Conservation (phyloP, 2,113 vertebrate genomes). For the Cyanoramphus novaezelandiae region DNA sequence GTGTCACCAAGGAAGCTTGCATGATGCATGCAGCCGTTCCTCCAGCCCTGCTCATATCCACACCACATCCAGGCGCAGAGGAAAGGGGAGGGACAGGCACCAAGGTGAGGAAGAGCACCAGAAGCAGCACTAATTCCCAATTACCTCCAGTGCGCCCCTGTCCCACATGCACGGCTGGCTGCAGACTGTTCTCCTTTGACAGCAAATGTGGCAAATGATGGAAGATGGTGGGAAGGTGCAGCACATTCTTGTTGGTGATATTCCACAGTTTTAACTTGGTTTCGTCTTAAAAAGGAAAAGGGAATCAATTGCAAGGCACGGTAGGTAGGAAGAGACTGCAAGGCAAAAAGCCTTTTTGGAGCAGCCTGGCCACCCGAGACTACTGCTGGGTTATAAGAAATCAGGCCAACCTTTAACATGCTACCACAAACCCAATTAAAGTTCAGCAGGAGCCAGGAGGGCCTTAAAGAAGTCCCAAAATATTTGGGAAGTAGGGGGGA, state of each 20-base stretch:
- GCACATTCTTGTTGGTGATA: slow-evolving; percentile 90
- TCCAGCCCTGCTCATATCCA: slow-evolving; percentile 6
- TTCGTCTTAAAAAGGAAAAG: slow-evolving; percentile 84
- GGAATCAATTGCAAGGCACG: slow-evolving; percentile 54
- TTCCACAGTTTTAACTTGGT: slow-evolving; percentile 95
- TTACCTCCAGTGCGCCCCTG: slow-evolving; percentile 95
- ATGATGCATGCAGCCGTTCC: slow-evolving; percentile 40
- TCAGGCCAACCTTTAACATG: slow-evolving; percentile 63
- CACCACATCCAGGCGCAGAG: background rate
- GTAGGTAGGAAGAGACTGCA: slow-evolving; percentile 44
- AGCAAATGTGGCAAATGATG: slow-evolving; percentile 98
- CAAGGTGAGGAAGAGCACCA: slow-evolving; percentile 38
- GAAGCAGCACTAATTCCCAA: slow-evolving; percentile 47
- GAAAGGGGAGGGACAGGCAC: slow-evolving; percentile 20
- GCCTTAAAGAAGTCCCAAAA: slow-evolving; percentile 42
- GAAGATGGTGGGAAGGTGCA: slow-evolving; percentile 97
- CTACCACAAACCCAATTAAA: slow-evolving; percentile 57
- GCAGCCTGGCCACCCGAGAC: slow-evolving; percentile 41
- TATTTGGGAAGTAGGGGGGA: slow-evolving; percentile 33
- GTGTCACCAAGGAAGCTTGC: slow-evolving; percentile 37
- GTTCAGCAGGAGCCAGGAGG: slow-evolving; percentile 47
- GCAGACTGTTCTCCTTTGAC: slow-evolving; percentile 92
- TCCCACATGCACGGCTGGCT: slow-evolving; percentile 91
- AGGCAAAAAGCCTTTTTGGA: slow-evolving; percentile 52
- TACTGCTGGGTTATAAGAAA: slow-evolving; percentile 52